These are phyloP conservation scores for Eulimnadia texana DNA, from an alignment of 1,140 invertebrate genomes.

Conservation along the genomic window DNA sequence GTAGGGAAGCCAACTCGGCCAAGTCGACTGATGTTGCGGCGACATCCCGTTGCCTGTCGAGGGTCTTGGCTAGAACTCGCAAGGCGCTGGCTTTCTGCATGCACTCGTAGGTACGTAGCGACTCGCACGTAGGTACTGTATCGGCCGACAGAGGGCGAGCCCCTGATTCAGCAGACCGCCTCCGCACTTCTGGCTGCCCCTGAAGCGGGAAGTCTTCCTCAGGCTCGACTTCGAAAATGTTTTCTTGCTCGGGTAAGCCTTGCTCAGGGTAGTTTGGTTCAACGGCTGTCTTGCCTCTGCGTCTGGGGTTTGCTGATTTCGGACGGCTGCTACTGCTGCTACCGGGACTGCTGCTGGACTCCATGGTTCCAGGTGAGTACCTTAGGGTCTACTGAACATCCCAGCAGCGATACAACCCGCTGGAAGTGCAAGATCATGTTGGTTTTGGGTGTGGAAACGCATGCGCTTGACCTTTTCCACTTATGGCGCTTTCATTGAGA, in stretches of 20 bases:
- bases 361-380: not conserved
- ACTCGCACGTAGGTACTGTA: not conserved
- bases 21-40: not conserved
- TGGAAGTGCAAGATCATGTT: not conserved
- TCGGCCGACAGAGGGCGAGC: not conserved
- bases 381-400: not conserved
- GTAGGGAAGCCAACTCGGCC: not conserved
- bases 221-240: not conserved
- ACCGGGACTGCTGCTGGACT: no score
- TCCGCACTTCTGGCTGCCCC: not conserved
- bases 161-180: not conserved
- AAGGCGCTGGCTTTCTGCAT: constrained; percentile 8
- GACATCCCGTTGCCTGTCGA: constrained; percentile 7
- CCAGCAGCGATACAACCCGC: no score
- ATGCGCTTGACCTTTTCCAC: not conserved
- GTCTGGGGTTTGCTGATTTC: constrained; percentile 5
- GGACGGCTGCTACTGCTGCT: not conserved
- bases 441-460: not conserved
- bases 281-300: not conserved
- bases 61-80: constrained; percentile 5
- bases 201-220: no score
- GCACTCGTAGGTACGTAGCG: constrained; percentile 5
- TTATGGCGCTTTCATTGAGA: not conserved
- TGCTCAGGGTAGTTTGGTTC: not conserved
- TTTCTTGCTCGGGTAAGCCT: not conserved